Percentiles rank a stretch among this genome's conserved stretches.
phyloP scores from a whole-genome alignment of 1,140 invertebrate genomes.

The Drosophila truncata region DNA sequence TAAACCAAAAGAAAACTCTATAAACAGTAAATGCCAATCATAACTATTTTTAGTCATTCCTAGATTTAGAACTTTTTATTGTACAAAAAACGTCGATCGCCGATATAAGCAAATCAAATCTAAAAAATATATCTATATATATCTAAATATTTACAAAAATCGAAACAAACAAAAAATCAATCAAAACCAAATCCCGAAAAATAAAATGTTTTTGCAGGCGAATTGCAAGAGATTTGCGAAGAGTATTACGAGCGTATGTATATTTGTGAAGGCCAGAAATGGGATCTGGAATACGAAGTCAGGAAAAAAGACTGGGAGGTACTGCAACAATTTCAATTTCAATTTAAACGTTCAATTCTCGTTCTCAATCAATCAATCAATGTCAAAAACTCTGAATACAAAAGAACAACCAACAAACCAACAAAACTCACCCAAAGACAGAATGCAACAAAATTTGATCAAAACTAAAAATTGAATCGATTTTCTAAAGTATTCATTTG shows the following conservation, averaged over 20 bases:
- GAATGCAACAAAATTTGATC: conserved; percentile 53
- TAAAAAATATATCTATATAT: conserved; percentile 7
- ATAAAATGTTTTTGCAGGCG: conserved; percentile 82
- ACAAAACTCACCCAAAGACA: conserved; percentile 48
- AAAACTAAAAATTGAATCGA: conserved; percentile 47
- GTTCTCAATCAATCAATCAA: conserved; percentile 59
- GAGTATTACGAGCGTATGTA: conserved; percentile 98
- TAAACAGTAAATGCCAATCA: conserved; percentile 59
- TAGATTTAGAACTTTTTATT: conserved; percentile 41
- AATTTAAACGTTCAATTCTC: conserved; percentile 63
- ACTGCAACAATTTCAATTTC: conserved; percentile 87
- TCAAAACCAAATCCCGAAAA: conserved; percentile 49
- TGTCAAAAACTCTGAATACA: conserved; percentile 67
- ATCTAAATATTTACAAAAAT: neutral
- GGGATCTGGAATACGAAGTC: conserved; percentile 99
- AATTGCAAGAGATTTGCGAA: conserved; percentile 93
- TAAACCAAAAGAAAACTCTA: conserved; percentile 54
- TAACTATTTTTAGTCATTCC: conserved; percentile 43
- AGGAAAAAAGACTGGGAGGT: conserved; percentile 99
- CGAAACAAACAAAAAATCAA: conserved; percentile 32
- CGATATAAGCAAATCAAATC: conserved; percentile 31
- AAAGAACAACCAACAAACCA: conserved; percentile 55
- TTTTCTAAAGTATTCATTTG: conserved; percentile 55
- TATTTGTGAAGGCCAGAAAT: conserved; percentile 99
- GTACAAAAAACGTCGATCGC: conserved; percentile 32